Evolutionary conservation across 2,888 invertebrate genomes (phyloP).

Genomic region (Nemotelus nigrinus): DNA sequence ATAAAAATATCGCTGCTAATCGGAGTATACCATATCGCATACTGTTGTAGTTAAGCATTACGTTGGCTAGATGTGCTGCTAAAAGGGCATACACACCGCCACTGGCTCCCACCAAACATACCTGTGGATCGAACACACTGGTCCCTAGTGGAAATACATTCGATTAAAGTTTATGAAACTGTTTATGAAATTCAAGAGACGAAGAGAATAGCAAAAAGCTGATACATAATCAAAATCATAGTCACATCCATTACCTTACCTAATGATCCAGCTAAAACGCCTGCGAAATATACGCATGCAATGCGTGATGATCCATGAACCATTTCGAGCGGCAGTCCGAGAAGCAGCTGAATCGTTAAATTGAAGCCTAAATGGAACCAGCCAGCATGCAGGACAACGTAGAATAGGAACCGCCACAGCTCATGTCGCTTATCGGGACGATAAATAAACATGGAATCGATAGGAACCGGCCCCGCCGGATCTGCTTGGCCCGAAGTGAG

Average conservation of each 20-base stretch:
- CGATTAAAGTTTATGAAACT: not conserved
- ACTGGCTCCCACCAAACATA: slow-evolving; percentile 94
- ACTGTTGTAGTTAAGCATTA: slow-evolving; percentile 93
- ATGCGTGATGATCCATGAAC: slow-evolving; percentile 93
- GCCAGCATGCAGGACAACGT: slow-evolving; percentile 95
- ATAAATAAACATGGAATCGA: slow-evolving; percentile 93
- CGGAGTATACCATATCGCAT: slow-evolving; percentile 94
- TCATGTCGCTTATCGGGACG: slow-evolving; percentile 90
- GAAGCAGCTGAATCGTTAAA: slow-evolving; percentile 90
- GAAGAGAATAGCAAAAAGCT: too few relatives aligned
- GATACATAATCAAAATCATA: too few relatives aligned
- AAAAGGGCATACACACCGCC: slow-evolving; percentile 97
- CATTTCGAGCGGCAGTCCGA: slow-evolving; percentile 96
- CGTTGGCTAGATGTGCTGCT: slow-evolving; percentile 95
- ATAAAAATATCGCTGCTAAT: slow-evolving; percentile 88
- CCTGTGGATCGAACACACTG: slow-evolving; percentile 92
- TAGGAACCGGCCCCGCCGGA: slow-evolving; percentile 90
- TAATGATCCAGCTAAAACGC: slow-evolving; percentile 86
- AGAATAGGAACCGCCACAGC: slow-evolving; percentile 93
- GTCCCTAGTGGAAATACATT: slow-evolving; percentile 72
- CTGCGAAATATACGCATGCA: slow-evolving; percentile 90
- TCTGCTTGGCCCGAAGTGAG: slow-evolving; percentile 83
- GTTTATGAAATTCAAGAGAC: too few relatives aligned
- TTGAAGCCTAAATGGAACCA: slow-evolving; percentile 97
- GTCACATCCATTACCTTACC: slow-evolving; percentile 51